Evolutionary conservation across 2,888 invertebrate genomes (phyloP).

Genomic region (Taphrorychus bicolor): DNA sequence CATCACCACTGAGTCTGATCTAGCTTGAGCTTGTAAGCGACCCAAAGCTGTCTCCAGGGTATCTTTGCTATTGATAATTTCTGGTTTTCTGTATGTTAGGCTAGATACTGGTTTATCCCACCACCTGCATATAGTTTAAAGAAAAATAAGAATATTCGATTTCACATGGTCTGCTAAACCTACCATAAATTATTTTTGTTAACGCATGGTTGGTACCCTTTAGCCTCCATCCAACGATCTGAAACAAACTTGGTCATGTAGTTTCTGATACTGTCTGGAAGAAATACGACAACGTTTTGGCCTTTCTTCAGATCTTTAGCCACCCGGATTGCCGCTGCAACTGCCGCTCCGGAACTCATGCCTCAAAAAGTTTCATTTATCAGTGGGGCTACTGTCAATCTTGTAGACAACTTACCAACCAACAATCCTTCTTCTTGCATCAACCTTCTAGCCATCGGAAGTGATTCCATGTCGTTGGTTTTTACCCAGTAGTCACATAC

Average conservation of each 20-base stretch:
- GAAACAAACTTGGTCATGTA: slow-evolving; percentile 98
- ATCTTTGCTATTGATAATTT: slow-evolving; percentile 63
- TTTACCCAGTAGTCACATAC: slow-evolving; percentile 91
- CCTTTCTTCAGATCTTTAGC: slow-evolving; percentile 78
- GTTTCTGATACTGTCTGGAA: slow-evolving; percentile 95
- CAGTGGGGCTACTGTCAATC: too few species aligned
- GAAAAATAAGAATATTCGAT: too few species aligned
- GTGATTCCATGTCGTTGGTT: slow-evolving; percentile 77
- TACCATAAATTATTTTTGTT: slow-evolving; percentile 55
- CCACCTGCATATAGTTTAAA: slow-evolving; percentile 70
- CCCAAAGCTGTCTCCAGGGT: slow-evolving; percentile 74
- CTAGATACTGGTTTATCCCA: slow-evolving; percentile 71
- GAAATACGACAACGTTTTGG: slow-evolving; percentile 85
- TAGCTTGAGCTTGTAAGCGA: slow-evolving; percentile 64
- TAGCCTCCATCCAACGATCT: slow-evolving; percentile 93
- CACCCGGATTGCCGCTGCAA: slow-evolving; percentile 75
- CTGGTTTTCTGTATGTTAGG: slow-evolving; percentile 65
- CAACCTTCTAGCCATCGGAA: slow-evolving; percentile 84
- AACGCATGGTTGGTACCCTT: slow-evolving; percentile 62
- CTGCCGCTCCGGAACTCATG: slow-evolving; percentile 88
- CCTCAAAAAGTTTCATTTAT: slow-evolving; percentile 60
- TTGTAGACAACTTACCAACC: slow-evolving; percentile 73
- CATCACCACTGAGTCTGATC: slow-evolving; percentile 22
- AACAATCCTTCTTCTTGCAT: slow-evolving; percentile 92
- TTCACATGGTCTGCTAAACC: too few species aligned